A percentile compares a stretch with the other conserved stretches of the same genome.
These are phyloP conservation scores for Cyprinella venusta DNA, from an alignment of 2,797 vertebrate species.

Conservation along the genomic window DNA sequence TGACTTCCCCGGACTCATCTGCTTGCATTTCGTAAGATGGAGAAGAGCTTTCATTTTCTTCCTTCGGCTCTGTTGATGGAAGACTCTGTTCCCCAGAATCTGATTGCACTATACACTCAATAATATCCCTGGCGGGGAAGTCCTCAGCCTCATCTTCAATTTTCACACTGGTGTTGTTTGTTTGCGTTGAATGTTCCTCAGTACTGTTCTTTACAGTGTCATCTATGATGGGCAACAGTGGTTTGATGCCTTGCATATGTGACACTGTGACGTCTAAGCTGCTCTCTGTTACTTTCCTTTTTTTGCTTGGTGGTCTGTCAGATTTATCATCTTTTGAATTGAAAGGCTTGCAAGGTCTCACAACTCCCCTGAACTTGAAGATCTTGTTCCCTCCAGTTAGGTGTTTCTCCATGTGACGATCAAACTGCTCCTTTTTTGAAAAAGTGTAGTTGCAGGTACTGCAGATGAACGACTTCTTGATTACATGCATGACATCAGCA, in stretches of 20 bases:
- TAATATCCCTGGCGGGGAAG: conserved; percentile 73
- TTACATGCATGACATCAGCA: conserved; percentile 95
- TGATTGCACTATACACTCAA: conserved; percentile 67
- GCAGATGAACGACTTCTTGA: conserved; percentile 96
- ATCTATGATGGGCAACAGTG: conserved; percentile 65
- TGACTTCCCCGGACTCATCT: conserved; percentile 53
- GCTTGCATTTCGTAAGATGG: conserved; percentile 57
- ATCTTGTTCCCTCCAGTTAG: conserved; percentile 85
- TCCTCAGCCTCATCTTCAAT: conserved; percentile 77
- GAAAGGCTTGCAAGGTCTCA: conserved; percentile 79
- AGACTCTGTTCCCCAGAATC: conserved; percentile 68
- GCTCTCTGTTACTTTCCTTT: conserved; percentile 74
- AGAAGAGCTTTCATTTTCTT: conserved; percentile 63
- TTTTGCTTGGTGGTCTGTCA: conserved; percentile 80
- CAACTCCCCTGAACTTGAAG: conserved; percentile 90
- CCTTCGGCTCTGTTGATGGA: conserved; percentile 69
- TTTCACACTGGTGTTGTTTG: conserved; percentile 75
- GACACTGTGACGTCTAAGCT: conserved; percentile 70
- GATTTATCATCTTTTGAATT: conserved; percentile 74
- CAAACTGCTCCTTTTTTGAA: conserved; percentile 97
- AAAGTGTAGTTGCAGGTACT: conserved; percentile 99
- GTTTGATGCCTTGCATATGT: conserved; percentile 65
- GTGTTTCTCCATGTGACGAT: conserved; percentile 98
- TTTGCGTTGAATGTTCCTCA: conserved; percentile 58
- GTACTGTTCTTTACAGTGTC: conserved; percentile 69